These are phyloP conservation scores for Thalassophryne amazonica DNA, from an alignment of 2,797 vertebrate genomes.

Conservation along the genomic window DNA sequence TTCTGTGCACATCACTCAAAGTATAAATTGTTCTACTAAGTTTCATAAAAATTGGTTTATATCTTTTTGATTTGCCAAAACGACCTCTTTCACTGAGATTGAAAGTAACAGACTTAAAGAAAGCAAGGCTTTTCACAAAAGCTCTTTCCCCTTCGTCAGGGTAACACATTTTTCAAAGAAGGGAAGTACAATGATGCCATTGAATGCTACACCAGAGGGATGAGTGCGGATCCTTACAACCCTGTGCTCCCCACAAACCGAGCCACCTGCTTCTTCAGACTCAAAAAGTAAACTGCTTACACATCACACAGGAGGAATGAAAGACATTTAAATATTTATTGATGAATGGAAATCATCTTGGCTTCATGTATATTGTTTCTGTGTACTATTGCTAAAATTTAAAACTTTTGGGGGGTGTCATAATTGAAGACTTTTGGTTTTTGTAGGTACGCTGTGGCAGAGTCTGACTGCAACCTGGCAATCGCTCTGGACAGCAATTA, in stretches of 20 bases:
- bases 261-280: slow-evolving; percentile 87
- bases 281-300: slow-evolving; percentile 83
- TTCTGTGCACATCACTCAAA: too few species aligned
- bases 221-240: slow-evolving; percentile 89
- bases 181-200: slow-evolving; percentile 90
- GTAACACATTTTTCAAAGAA: slow-evolving; percentile 88
- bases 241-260: slow-evolving; percentile 92
- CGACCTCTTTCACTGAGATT: too few species aligned
- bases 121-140: neutral
- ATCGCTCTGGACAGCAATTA: slow-evolving; percentile 88
- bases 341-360: too few species aligned
- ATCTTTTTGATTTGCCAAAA: too few species aligned
- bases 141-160: slow-evolving; percentile 66
- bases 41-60: too few species aligned
- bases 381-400: too few species aligned
- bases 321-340: too few species aligned
- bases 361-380: too few species aligned
- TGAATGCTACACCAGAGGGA: slow-evolving; percentile 92
- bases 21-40: too few species aligned
- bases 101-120: neutral
- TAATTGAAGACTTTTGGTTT: neutral
- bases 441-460: slow-evolving; percentile 89
- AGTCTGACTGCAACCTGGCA: slow-evolving; percentile 94
- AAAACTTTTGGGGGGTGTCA: too few species aligned
- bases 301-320: too few species aligned